These are phyloP conservation scores for Embidobia sp. DNA, from an alignment of 2,888 invertebrate genomes.

Conservation along the genomic window DNA sequence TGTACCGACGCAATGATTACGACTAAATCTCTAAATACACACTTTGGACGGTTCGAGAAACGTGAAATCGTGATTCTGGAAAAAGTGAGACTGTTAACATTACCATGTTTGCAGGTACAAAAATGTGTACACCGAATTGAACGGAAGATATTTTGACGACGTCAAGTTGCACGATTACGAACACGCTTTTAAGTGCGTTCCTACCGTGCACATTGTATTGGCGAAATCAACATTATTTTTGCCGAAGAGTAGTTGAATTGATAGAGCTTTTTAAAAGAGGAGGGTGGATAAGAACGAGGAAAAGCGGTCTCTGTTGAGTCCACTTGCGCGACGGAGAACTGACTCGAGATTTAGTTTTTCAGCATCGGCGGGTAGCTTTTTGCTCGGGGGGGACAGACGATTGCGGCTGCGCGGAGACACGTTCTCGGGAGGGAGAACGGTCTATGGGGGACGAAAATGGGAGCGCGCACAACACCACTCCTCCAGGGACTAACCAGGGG, in stretches of 20 bases:
- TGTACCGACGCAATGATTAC: too few species aligned
- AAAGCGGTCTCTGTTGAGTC: constrained; percentile 29
- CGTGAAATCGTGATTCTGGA: too few species aligned
- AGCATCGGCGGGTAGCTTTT: constrained; percentile 38
- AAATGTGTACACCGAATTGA: too few species aligned
- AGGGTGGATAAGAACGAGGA: constrained; percentile 4
- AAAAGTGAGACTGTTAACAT: too few species aligned
- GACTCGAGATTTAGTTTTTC: constrained; percentile 40
- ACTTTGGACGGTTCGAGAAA: too few species aligned
- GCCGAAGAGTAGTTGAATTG: not conserved
- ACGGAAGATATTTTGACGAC: too few species aligned
- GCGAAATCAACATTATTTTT: not conserved
- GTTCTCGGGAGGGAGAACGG: constrained; percentile 13
- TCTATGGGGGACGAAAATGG: constrained; percentile 26
- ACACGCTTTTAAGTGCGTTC: too few species aligned
- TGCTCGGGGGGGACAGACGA: constrained; percentile 27
- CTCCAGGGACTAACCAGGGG: not conserved
- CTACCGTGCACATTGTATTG: not conserved
- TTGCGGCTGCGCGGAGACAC: constrained; percentile 30
- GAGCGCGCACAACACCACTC: not conserved
- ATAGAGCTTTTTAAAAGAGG: constrained; percentile 25
- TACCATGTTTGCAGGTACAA: too few species aligned
- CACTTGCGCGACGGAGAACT: constrained; percentile 27
- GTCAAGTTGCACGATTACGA: too few species aligned
- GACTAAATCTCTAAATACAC: too few species aligned